These are phyloP conservation scores for Phyllostomus hastatus DNA, from an alignment of 2,113 vertebrate species.

Conservation along the genomic window DNA sequence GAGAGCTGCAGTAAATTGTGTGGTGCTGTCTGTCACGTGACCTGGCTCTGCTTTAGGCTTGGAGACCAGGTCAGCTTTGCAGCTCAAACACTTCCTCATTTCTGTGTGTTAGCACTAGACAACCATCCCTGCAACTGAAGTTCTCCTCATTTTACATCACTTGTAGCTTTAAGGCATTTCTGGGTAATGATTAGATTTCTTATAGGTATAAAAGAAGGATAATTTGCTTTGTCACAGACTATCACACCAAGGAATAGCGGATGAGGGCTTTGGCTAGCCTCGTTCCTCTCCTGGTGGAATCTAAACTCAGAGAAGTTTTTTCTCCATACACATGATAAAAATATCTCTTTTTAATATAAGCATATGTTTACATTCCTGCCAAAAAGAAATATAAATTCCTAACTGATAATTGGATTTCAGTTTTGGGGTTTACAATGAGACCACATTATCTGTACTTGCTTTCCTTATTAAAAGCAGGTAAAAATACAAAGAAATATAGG, in stretches of 20 bases:
- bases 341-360: not conserved
- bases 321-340: not conserved
- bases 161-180: not conserved
- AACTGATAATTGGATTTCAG: not conserved
- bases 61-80: not conserved
- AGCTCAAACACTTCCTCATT: not conserved
- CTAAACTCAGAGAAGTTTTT: not conserved
- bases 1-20: not conserved
- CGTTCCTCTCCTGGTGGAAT: not conserved
- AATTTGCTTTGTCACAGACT: not conserved
- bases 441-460: not conserved
- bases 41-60: not conserved
- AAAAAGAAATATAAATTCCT: not conserved
- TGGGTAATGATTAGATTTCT: not conserved
- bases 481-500: not conserved
- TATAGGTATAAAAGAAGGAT: not conserved
- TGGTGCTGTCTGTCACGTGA: not conserved
- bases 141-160: not conserved
- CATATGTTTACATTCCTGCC: not conserved
- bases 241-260: not conserved
- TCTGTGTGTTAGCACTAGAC: not conserved
- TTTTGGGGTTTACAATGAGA: not conserved
- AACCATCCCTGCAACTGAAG: not conserved
- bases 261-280: not conserved
- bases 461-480: not conserved